Conservation (phyloP, 2,888 invertebrate species). For the Apamea epomidion region DNA sequence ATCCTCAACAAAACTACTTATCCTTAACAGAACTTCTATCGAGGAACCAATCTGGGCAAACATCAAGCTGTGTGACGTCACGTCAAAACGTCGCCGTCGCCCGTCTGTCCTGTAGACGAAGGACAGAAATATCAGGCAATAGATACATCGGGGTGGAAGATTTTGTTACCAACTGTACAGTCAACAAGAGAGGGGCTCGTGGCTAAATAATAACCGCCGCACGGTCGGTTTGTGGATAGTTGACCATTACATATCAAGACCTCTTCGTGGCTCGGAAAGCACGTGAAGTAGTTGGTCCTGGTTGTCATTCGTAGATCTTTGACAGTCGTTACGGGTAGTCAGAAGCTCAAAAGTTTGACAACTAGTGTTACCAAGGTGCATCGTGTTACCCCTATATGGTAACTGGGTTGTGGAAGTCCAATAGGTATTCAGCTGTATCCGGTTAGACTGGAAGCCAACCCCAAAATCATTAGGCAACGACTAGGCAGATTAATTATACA, state of each 20-base stretch:
- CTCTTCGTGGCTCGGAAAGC: neutral
- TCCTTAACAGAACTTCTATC: conserved; percentile 52
- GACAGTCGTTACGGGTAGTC: neutral
- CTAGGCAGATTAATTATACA: neutral
- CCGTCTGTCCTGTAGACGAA: conserved; percentile 49
- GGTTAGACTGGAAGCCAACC: neutral
- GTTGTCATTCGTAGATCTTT: neutral
- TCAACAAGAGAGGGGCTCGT: neutral
- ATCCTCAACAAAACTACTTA: conserved; percentile 54
- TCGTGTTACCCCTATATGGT: neutral
- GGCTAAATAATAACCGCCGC: neutral
- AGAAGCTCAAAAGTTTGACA: neutral
- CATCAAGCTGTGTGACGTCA: conserved; percentile 48
- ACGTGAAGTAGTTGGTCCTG: neutral
- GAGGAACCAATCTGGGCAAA: conserved; percentile 47
- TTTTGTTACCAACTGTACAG: conserved; percentile 23
- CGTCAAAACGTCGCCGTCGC: conserved; percentile 56
- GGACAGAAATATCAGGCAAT: conserved; percentile 59
- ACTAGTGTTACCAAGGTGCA: neutral
- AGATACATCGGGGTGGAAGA: conserved; percentile 32
- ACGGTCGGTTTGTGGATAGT: neutral
- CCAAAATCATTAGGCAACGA: neutral
- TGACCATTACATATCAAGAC: neutral
- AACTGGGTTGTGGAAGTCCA: no score
- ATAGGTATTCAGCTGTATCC: neutral